These are phyloP conservation scores for Nycticorax nycticorax DNA, from an alignment of 2,113 vertebrate genomes.

Conservation along the genomic window DNA sequence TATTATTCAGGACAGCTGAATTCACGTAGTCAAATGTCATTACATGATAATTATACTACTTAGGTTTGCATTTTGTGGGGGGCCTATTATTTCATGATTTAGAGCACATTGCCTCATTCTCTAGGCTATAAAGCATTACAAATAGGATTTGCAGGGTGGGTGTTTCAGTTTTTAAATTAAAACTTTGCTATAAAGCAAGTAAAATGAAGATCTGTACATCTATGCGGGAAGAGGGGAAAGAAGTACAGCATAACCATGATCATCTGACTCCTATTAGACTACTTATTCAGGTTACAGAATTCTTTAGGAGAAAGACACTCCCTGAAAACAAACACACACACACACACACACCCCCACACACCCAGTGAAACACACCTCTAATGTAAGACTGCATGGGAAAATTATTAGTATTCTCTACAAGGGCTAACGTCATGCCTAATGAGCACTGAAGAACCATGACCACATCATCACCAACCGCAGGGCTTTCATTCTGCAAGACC, in stretches of 20 bases:
- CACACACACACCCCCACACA: too few relatives aligned
- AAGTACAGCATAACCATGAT: neutral
- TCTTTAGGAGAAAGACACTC: neutral
- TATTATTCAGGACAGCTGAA: conserved; percentile 41
- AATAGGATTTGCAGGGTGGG: neutral
- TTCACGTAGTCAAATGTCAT: conserved; percentile 43
- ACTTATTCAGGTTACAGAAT: neutral
- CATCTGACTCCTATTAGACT: neutral
- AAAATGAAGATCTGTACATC: neutral
- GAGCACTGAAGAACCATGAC: neutral
- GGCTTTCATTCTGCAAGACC: neutral
- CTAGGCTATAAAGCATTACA: neutral
- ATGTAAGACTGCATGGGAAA: neutral
- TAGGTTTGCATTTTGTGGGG: neutral
- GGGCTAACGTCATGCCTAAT: neutral
- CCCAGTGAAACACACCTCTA: neutral
- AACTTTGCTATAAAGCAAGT: neutral
- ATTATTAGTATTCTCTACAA: neutral
- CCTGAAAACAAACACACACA: neutral
- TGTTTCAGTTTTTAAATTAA: neutral
- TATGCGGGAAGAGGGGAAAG: neutral
- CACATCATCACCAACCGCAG: neutral
- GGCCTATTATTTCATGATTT: conserved; percentile 21
- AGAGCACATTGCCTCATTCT: neutral
- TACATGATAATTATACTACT: conserved; percentile 8